These are phyloP conservation scores for Garra rufa DNA, from an alignment of 2,113 vertebrate species.

Conservation along the genomic window DNA sequence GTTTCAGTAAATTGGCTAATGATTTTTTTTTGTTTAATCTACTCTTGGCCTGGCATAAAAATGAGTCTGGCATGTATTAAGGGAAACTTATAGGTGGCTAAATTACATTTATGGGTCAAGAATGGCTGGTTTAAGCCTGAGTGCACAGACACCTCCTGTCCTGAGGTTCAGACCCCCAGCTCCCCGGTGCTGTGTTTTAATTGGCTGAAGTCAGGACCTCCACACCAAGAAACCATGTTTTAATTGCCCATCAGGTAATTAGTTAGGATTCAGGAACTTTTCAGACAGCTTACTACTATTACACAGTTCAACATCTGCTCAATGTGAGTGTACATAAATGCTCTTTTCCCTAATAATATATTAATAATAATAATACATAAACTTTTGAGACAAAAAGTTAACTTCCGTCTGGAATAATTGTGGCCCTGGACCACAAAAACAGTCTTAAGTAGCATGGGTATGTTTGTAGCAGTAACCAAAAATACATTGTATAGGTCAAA, in stretches of 20 bases:
- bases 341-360: neutral
- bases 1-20: neutral
- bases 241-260: slow-evolving; percentile 37
- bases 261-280: slow-evolving; percentile 9
- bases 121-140: neutral
- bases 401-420: neutral
- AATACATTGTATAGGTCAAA: too few species aligned
- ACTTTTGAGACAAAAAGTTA: neutral
- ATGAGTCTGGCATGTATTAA: neutral
- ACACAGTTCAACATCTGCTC: slow-evolving; percentile 18
- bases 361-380: neutral
- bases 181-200: slow-evolving; percentile 32
- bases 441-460: too few species aligned
- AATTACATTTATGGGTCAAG: neutral
- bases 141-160: slow-evolving; percentile 1
- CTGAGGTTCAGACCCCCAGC: neutral
- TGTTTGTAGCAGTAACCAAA: too few species aligned
- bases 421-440: too few species aligned
- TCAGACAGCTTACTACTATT: neutral
- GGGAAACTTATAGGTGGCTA: neutral
- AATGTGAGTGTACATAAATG: neutral
- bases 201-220: slow-evolving; percentile 23
- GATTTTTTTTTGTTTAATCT: neutral
- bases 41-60: neutral
- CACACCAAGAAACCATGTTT: slow-evolving; percentile 11